A percentile compares a stretch with the other conserved stretches of the same genome.
Conservation (phyloP, 2,797 vertebrate species). For the Rhinatrema bivittatum region DNA sequence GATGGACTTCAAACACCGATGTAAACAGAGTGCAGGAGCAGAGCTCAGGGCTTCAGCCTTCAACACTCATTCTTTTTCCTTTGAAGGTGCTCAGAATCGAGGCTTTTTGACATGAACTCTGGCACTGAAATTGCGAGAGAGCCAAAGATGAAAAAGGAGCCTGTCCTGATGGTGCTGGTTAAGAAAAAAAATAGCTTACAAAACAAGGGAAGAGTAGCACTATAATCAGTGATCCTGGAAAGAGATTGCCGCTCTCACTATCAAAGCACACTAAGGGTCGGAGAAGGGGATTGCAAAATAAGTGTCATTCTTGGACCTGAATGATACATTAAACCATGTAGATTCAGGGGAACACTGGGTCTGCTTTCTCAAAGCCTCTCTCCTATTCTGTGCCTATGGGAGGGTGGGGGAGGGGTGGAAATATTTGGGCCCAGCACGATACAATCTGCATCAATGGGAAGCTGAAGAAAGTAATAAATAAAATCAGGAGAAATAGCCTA, state of each 20-base stretch:
- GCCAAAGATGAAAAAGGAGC: slow-evolving; percentile 88
- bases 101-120: slow-evolving; percentile 63
- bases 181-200: slow-evolving; percentile 58
- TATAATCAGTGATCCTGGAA: slow-evolving; percentile 74
- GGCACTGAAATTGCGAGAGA: slow-evolving; percentile 74
- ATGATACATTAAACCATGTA: slow-evolving; percentile 12
- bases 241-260: slow-evolving; percentile 66
- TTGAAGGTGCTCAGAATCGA: slow-evolving; percentile 84
- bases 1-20: slow-evolving; percentile 82
- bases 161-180: slow-evolving; percentile 62
- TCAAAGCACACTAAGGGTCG: slow-evolving; percentile 60
- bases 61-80: slow-evolving; percentile 87
- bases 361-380: too few species aligned
- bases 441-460: too few species aligned
- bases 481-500: too few species aligned
- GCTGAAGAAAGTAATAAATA: too few species aligned
- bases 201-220: slow-evolving; percentile 64
- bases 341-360: too few species aligned
- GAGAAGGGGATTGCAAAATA: slow-evolving; percentile 19
- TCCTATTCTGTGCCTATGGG: too few species aligned
- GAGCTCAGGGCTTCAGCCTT: slow-evolving; percentile 59
- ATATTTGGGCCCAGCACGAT: too few species aligned
- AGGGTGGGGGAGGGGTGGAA: too few species aligned
- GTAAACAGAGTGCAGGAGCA: slow-evolving; percentile 41
- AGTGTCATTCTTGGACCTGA: slow-evolving; percentile 36